phyloP scores from a whole-genome alignment of 2,113 vertebrate species.

The Festucalex cinctus region DNA sequence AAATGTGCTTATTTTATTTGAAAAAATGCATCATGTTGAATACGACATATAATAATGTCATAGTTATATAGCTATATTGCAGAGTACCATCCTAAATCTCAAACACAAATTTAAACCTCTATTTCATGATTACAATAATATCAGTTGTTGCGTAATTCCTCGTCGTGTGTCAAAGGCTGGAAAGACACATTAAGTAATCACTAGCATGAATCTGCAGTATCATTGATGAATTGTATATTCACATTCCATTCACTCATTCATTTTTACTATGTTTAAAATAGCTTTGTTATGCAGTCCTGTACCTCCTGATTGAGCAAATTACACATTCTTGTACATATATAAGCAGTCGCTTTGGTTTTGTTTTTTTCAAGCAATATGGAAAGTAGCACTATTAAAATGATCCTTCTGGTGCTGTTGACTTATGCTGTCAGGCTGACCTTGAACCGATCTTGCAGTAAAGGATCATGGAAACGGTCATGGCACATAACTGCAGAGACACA shows the following conservation, averaged over 20 bases:
- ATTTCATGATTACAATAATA: conserved; percentile 22
- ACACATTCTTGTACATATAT: conserved; percentile 5
- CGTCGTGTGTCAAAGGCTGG: background rate
- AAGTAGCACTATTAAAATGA: conserved; percentile 8
- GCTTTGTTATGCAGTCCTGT: conserved; percentile 18
- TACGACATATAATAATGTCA: conserved; percentile 15
- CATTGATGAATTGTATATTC: conserved; percentile 14
- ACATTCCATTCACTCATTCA: conserved; percentile 26
- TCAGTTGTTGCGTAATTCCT: conserved; percentile 7
- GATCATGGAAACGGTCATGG: conserved; percentile 71
- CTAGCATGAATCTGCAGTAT: background rate
- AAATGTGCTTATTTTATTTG: conserved; percentile 41
- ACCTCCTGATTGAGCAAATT: conserved; percentile 34
- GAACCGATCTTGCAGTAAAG: conserved; percentile 65
- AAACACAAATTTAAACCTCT: background rate
- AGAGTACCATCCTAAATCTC: background rate
- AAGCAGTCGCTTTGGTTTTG: background rate
- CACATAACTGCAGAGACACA: conserved; percentile 55
- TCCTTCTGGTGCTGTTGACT: background rate
- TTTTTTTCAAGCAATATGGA: background rate
- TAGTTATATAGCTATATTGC: background rate
- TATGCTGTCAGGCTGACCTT: background rate
- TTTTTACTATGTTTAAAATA: conserved; percentile 28
- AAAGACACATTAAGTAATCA: conserved; percentile 1
- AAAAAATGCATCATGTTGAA: conserved; percentile 18